Base-by-base conservation (phyloP, 2,888 invertebrate genomes). In the Lasioglossum figueresi region DNA sequence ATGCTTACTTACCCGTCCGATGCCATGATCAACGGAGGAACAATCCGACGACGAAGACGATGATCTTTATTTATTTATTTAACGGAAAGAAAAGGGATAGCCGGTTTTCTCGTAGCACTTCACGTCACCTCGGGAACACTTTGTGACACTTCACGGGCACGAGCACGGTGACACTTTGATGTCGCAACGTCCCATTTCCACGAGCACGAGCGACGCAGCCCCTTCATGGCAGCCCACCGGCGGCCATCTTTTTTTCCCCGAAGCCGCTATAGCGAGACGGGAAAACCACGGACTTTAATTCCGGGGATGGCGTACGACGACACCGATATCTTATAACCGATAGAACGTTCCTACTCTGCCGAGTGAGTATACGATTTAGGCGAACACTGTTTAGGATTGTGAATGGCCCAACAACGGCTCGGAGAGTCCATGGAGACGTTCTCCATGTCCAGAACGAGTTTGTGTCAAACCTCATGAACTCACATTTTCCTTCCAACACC, bases 161-260 rank as follows among this genome's bases (percentile, higher is more conserved):
- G 80, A 88, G 40, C n/a, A 70, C 87, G 84, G 88, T 91, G 90
- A 93, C 91, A 91, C 89, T 92, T 89, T 72, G 88, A 84, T 91
- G 91, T 90, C 85, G 92, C 92, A 91, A 89, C 90, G 92, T 92
- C 90, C 91, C 92, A 92, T 93, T 90, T 90, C 92, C 91, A 90
- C 91, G 88, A 91, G 88, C 88, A 89, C 88, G 87, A 89, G 88
- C 91, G 90, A 89, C 91, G 89, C 92, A 91, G 89, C 89, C 90
- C 91, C 91, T 91, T 91, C 91, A 91, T 88, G 90, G 90, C 91
- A 92, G 91, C 90, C 88, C 85, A 88, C 71, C 89, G 82, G 89
- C 94, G 88, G 93, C 93, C 93, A 93, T 93, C 91, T 93, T 93
- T 91, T 83, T 91, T 87, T 19, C 34, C 37, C 84, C 70, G 19